phyloP scores from a whole-genome alignment of 2,888 invertebrate species.

The Philereme vetulata region DNA sequence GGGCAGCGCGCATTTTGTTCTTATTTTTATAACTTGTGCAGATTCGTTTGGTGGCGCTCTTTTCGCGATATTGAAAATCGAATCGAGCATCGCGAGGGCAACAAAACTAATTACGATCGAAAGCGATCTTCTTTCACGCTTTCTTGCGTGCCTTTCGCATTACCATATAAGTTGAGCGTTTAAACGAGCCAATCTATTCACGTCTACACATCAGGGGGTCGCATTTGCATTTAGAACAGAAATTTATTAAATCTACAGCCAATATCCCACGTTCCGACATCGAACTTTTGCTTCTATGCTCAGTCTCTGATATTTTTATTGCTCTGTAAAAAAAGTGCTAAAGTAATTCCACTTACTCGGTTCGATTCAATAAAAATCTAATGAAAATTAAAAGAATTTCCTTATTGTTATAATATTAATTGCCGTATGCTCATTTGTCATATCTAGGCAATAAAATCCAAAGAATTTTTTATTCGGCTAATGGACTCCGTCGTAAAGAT shows the following conservation, averaged over 20 bases:
- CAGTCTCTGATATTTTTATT: slow-evolving; percentile 72
- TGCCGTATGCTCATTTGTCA: slow-evolving; percentile 33
- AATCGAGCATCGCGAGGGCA: slow-evolving; percentile 68
- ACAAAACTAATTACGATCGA: slow-evolving; percentile 83
- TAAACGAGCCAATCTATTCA: slow-evolving; percentile 84
- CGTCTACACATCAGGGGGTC: slow-evolving; percentile 84
- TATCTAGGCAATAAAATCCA: slow-evolving; percentile 47
- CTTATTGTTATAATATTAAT: slow-evolving; percentile 27
- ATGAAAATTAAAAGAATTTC: slow-evolving; percentile 24
- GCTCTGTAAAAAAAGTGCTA: slow-evolving; percentile 58
- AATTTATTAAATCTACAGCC: slow-evolving; percentile 84
- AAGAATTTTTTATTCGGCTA: slow-evolving; percentile 57
- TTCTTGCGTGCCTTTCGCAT: slow-evolving; percentile 83
- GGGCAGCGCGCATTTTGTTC: not conserved
- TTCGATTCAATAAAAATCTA: slow-evolving; percentile 10
- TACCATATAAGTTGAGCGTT: slow-evolving; percentile 83
- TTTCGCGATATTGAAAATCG: slow-evolving; percentile 59
- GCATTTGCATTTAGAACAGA: slow-evolving; percentile 84
- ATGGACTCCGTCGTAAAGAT: slow-evolving; percentile 60
- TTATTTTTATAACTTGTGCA: slow-evolving; percentile 22
- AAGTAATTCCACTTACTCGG: slow-evolving; percentile 33
- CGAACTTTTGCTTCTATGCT: slow-evolving; percentile 76
- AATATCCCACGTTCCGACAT: slow-evolving; percentile 81
- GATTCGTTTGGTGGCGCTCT: slow-evolving; percentile 25
- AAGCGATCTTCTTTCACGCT: slow-evolving; percentile 79